These are phyloP conservation scores for Zingel zingel DNA, from an alignment of 2,113 vertebrate genomes.

Conservation along the genomic window DNA sequence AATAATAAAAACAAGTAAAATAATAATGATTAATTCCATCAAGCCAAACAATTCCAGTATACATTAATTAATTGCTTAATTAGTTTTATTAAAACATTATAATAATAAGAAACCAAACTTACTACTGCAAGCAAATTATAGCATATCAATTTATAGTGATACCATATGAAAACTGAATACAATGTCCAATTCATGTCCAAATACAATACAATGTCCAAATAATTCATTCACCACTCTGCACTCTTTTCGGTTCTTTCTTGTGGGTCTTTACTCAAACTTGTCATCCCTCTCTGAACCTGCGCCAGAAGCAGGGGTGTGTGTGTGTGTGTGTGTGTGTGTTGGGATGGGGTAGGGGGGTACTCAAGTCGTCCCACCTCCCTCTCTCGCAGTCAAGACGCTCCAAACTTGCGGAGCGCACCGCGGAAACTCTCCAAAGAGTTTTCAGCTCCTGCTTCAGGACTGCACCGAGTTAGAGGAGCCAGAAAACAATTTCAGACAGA, in stretches of 20 bases:
- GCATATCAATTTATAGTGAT: not conserved
- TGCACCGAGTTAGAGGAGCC: constrained; percentile 27
- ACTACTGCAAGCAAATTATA: not conserved
- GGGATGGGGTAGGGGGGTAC: constrained; percentile 37
- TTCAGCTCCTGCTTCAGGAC: constrained; percentile 45
- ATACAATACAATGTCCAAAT: not conserved
- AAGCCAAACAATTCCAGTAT: not conserved
- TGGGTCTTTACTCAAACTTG: constrained; percentile 48
- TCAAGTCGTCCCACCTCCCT: constrained; percentile 77
- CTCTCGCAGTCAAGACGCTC: constrained; percentile 69
- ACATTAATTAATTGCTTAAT: not conserved
- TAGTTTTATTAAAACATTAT: not conserved
- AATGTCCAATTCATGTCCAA: not conserved
- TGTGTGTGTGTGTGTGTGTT: not conserved
- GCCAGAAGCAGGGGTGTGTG: constrained; percentile 43
- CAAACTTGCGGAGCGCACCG: constrained; percentile 77
- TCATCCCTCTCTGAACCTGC: constrained; percentile 66
- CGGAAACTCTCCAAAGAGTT: constrained; percentile 70
- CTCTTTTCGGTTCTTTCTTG: not conserved
- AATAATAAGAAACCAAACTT: not conserved
- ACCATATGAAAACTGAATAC: not conserved
- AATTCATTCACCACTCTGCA: not conserved
- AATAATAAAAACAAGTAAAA: not conserved
- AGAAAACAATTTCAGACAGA: constrained; percentile 13
- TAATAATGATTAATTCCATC: not conserved